Conservation (phyloP, 2,888 invertebrate species). For the Phragmatobia fuliginosa region DNA sequence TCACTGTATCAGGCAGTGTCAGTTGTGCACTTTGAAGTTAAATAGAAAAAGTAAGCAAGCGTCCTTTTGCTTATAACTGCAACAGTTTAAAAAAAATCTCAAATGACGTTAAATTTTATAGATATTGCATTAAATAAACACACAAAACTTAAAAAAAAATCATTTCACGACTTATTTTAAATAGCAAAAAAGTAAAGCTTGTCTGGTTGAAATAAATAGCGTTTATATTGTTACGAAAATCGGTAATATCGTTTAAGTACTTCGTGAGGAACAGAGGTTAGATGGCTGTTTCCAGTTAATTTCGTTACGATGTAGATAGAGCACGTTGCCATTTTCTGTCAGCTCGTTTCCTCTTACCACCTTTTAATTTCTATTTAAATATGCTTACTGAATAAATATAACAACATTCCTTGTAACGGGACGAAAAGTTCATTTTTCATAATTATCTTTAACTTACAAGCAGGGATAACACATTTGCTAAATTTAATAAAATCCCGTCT, state of each 20-base stretch:
- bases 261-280: conserved; percentile 60
- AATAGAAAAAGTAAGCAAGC: too few species aligned
- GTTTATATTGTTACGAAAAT: conserved; percentile 53
- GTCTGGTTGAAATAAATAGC: conserved; percentile 48
- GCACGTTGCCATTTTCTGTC: conserved; percentile 72
- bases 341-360: conserved; percentile 67
- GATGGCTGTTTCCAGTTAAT: conserved; percentile 72
- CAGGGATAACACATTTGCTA: conserved; percentile 15
- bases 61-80: background rate
- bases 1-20: too few species aligned
- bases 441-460: conserved; percentile 31
- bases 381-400: conserved; percentile 63
- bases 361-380: conserved; percentile 75
- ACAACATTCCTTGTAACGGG: conserved; percentile 41
- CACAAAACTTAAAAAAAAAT: background rate
- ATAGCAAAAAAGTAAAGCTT: conserved; percentile 28
- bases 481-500: conserved; percentile 19
- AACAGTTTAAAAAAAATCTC: background rate
- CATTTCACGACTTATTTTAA: conserved; percentile 9
- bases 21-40: too few species aligned
- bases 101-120: background rate
- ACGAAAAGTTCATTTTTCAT: conserved; percentile 31
- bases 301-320: conserved; percentile 79
- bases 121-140: background rate
- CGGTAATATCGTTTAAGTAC: conserved; percentile 62